phyloP scores from a whole-genome alignment of 2,797 vertebrate genomes.

The Takifugu rubripes region DNA sequence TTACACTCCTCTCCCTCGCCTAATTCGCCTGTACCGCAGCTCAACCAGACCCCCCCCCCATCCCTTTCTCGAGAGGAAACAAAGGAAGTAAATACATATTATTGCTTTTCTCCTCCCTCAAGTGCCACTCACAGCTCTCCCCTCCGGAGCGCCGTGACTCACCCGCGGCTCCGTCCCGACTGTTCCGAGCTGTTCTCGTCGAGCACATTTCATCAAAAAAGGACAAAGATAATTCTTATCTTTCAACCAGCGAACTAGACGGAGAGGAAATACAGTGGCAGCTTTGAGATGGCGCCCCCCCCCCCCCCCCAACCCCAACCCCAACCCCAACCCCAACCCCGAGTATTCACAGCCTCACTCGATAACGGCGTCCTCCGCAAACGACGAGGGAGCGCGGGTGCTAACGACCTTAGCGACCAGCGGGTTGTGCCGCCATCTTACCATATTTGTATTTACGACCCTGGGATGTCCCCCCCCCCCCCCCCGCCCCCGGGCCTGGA shows the following conservation, averaged over 20 bases:
- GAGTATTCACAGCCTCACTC: too few relatives aligned
- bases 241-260: constrained; percentile 41
- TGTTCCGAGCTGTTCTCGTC: constrained; percentile 33
- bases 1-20: constrained; percentile 53
- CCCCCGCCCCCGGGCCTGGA: too few relatives aligned
- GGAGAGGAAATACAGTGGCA: constrained; percentile 47
- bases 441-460: too few relatives aligned
- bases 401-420: constrained; percentile 14
- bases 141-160: constrained; percentile 32
- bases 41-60: constrained; percentile 7
- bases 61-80: constrained; percentile 49
- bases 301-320: constrained; percentile 4
- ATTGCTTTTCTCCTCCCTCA: constrained; percentile 26
- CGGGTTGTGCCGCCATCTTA: too few relatives aligned
- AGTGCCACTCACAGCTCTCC: constrained; percentile 35
- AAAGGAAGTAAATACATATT: constrained; percentile 66
- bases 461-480: too few relatives aligned
- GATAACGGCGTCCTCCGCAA: background rate
- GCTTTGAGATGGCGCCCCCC: constrained; percentile 50
- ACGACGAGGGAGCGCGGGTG: constrained; percentile 15
- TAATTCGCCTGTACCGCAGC: constrained; percentile 58
- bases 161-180: constrained; percentile 7
- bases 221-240: constrained; percentile 60
- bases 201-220: constrained; percentile 48
- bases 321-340: background rate